Evolutionary conservation across 2,888 invertebrate species (phyloP).

Genomic region (Pammene fasciana): DNA sequence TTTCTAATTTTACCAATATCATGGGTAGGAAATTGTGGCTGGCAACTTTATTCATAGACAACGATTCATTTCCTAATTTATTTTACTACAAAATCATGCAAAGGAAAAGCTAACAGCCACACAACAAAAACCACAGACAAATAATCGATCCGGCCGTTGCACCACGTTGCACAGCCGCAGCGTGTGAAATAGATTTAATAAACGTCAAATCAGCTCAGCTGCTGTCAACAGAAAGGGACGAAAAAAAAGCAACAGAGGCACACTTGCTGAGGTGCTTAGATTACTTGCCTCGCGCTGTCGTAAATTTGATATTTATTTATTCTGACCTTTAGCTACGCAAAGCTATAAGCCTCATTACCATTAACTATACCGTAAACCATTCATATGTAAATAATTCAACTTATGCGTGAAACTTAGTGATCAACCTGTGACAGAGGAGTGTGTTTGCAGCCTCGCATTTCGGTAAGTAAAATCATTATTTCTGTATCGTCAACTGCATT

Average conservation of each 20-base stretch:
- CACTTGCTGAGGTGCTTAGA: conserved; percentile 25
- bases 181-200: conserved; percentile 22
- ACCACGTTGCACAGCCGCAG: conserved; percentile 2
- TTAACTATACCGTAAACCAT: conserved; percentile 28
- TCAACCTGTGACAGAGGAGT: conserved; percentile 24
- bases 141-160: too few relatives aligned
- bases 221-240: conserved; percentile 20
- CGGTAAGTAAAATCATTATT: conserved; percentile 43
- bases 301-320: conserved; percentile 38
- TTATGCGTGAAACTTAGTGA: conserved; percentile 27
- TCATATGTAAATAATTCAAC: conserved; percentile 29
- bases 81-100: background rate
- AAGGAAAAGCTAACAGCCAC: background rate
- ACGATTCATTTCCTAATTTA: background rate
- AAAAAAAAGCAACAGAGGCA: conserved; percentile 21
- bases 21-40: background rate
- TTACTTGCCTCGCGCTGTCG: conserved; percentile 12
- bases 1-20: background rate
- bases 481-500: conserved; percentile 43
- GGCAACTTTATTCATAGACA: conserved; percentile 12
- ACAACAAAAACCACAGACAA: background rate
- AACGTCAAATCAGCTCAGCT: conserved; percentile 35
- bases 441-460: conserved; percentile 31
- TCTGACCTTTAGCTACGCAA: conserved; percentile 29
- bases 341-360: conserved; percentile 27